Evolutionary conservation across 2,888 invertebrate species (phyloP).

Genomic region (Micoletzkya japonica): DNA sequence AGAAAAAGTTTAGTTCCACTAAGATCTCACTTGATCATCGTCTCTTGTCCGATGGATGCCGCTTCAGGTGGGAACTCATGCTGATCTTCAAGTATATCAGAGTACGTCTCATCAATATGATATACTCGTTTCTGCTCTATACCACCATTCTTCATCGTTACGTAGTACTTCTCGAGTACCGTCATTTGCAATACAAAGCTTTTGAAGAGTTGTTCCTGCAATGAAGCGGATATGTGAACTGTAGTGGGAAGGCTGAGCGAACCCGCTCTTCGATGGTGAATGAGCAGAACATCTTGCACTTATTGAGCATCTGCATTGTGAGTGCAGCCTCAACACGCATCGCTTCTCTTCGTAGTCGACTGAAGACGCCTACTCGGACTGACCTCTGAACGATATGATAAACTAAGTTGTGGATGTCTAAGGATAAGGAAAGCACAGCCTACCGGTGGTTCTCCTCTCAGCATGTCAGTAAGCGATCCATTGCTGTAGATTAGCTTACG

Average conservation of each 20-base stretch:
- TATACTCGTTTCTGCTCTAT: conserved; percentile 22
- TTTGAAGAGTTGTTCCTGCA: conserved; percentile 20
- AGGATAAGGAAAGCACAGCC: neutral
- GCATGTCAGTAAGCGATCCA: conserved; percentile 20
- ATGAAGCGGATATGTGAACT: neutral
- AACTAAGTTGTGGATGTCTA: neutral
- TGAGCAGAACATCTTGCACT: neutral
- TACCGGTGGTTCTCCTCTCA: conserved; percentile 3
- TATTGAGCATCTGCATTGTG: conserved; percentile 6
- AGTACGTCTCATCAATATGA: conserved; percentile 23
- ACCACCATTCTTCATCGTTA: conserved; percentile 25
- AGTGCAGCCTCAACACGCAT: conserved; percentile 13
- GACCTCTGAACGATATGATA: neutral
- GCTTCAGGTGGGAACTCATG: conserved; percentile 11
- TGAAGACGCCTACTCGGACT: conserved; percentile 6
- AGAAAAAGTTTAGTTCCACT: conserved; percentile 1
- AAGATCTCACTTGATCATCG: neutral
- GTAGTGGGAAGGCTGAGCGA: too few relatives aligned
- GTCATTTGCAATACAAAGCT: conserved; percentile 8
- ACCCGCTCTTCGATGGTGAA: conserved; percentile 7
- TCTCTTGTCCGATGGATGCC: conserved; percentile 3
- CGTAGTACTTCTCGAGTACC: conserved; percentile 18
- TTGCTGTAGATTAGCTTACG: conserved; percentile 16
- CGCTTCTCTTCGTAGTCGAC: conserved; percentile 18
- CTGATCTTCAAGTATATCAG: conserved; percentile 5